phyloP scores from a whole-genome alignment of 2,888 invertebrate species.

The Electrophaes corylata region DNA sequence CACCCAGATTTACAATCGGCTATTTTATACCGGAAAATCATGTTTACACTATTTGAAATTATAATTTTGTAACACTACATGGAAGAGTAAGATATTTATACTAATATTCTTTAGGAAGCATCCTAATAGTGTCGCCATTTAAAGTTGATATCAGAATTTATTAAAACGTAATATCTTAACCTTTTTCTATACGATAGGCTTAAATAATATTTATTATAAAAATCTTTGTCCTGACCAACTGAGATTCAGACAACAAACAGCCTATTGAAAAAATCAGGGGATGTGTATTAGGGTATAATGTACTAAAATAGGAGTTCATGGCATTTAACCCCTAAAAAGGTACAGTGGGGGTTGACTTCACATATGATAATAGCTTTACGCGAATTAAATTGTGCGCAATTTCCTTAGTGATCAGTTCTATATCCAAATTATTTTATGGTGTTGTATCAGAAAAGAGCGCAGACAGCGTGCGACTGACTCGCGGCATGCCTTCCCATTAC shows the following conservation, averaged over 20 bases:
- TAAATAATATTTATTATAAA: too few species aligned
- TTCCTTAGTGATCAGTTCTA: too few species aligned
- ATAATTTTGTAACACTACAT: slow-evolving; percentile 24
- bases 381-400: too few species aligned
- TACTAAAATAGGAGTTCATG: too few species aligned
- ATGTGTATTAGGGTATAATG: too few species aligned
- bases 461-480: slow-evolving; percentile 69
- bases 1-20: slow-evolving; percentile 24
- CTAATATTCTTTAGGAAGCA: neutral
- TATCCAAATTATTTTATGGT: slow-evolving; percentile 57
- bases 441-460: slow-evolving; percentile 36
- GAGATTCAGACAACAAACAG: too few species aligned
- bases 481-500: slow-evolving; percentile 70
- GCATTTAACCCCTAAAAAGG: too few species aligned
- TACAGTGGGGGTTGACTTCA: too few species aligned
- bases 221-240: too few species aligned
- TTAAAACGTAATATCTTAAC: slow-evolving; percentile 16
- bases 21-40: slow-evolving; percentile 25
- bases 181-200: too few species aligned
- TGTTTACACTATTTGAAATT: slow-evolving; percentile 23
- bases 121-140: neutral
- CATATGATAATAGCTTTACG: too few species aligned
- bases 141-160: slow-evolving; percentile 11
- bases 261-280: too few species aligned
- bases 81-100: slow-evolving; percentile 2